Percentiles rank a stretch among this genome's conserved stretches.
Evolutionary conservation across 2,797 vertebrate genomes (phyloP).

Genomic region (Muraenolepis orangiensis): DNA sequence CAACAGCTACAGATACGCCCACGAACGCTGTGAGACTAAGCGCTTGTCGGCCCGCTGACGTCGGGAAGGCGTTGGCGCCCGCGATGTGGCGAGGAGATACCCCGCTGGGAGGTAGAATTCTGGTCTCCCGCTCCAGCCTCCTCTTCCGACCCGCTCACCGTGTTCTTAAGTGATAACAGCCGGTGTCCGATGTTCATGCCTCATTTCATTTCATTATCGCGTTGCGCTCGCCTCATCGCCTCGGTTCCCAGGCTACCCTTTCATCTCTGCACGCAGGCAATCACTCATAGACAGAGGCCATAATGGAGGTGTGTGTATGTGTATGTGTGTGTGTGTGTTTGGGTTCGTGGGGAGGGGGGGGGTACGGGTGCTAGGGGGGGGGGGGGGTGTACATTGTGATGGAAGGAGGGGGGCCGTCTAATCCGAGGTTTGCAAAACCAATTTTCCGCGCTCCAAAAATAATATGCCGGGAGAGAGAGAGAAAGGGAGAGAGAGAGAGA

Average conservation of each 20-base stretch:
- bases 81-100: neutral
- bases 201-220: constrained; percentile 74
- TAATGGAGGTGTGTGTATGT: constrained; percentile 50
- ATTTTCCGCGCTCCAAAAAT: constrained; percentile 56
- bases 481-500: constrained; percentile 18
- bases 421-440: constrained; percentile 67
- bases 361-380: too few relatives aligned
- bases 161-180: constrained; percentile 70
- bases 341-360: neutral
- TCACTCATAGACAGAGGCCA: constrained; percentile 66
- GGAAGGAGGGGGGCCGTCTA: constrained; percentile 46
- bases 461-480: constrained; percentile 28
- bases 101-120: neutral
- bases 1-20: neutral
- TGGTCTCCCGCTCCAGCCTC: constrained; percentile 36
- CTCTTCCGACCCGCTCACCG: constrained; percentile 48
- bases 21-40: neutral
- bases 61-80: neutral
- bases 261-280: constrained; percentile 65
- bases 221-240: constrained; percentile 62
- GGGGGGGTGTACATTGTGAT: neutral
- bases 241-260: constrained; percentile 59
- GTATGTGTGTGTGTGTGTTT: neutral
- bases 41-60: neutral
- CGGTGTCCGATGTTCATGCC: constrained; percentile 64